Base-by-base conservation (phyloP, 2,113 vertebrate genomes). In the Ammospiza caudacuta region DNA sequence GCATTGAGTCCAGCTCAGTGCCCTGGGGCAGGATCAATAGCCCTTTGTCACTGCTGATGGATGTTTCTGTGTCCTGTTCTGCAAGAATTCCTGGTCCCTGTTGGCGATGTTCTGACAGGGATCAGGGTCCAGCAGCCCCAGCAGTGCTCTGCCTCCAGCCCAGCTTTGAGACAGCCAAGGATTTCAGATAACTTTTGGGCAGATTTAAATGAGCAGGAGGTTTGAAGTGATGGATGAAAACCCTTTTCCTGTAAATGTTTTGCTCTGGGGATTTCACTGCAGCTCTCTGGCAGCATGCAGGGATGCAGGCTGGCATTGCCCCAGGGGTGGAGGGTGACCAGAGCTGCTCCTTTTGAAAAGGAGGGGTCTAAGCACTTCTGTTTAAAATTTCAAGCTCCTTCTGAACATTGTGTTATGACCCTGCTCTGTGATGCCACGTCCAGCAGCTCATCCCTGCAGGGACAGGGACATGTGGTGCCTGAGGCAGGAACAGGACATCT, bases 401-500 rank as follows among this genome's bases (percentile, higher is more conserved):
- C 37, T 88, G 61, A 33, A 58, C 74, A 27, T 0, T 6, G 31
- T 16, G 41, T 5, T 2, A 0, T 11, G 3, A 13, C 27, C 2
- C 0, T 31, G 14, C 20, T 59, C 44, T 29, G 15, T 1, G 3
- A 28, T 57, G 49, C 24, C 25, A 8, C 0, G 0, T n/a, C 12
- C 35, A 23, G 11, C 17, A 31, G 7, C 67, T 5, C 0, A 0
- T 72, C 46, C 28, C 44, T 73, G 44, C 27, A 39, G 37, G 24
- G 41, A 37, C 6, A 5, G 11, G 76, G 73, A 77, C 0, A 4
- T 44, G 63, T 51, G 66, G 43, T 35, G 24, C 62, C 35, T 6
- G 33, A 27, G 62, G 54, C 29, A 28, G 52, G 9, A 20, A 16
- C 0, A 0, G 54, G 31, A 57, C 54, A 57, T 57, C 31, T 28